Evolutionary conservation across 2,888 invertebrate species (phyloP).

Genomic region (Diaphora mendica): DNA sequence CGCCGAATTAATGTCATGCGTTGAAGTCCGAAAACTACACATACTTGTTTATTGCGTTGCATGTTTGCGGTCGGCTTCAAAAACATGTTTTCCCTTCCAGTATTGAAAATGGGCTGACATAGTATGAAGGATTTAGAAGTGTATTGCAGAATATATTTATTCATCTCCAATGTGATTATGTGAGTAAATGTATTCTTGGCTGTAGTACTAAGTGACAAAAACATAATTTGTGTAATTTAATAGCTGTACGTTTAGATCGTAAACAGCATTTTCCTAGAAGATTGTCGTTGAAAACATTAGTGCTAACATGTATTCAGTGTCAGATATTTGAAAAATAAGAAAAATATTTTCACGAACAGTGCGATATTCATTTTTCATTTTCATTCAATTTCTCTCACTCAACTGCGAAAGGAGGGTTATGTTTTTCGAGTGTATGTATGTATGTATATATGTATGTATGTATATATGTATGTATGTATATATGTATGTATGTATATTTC

Average conservation of each 20-base stretch:
- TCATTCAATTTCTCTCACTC: too few relatives aligned
- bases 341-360: too few relatives aligned
- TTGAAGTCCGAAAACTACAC: not conserved
- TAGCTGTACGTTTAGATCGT: not conserved
- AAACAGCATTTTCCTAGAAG: not conserved
- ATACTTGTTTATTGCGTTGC: not conserved
- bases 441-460: too few relatives aligned
- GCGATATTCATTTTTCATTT: too few relatives aligned
- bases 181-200: not conserved
- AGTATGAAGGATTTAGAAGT: not conserved
- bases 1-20: conserved; percentile 5
- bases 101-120: not conserved
- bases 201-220: not conserved
- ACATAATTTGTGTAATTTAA: not conserved
- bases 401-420: too few relatives aligned
- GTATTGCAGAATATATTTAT: not conserved
- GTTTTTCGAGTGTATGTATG: too few relatives aligned
- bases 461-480: too few relatives aligned
- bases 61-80: not conserved
- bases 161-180: not conserved
- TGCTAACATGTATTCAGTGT: not conserved
- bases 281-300: not conserved
- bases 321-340: not conserved
- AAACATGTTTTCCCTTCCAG: not conserved
- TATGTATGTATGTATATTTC: too few relatives aligned